These are phyloP conservation scores for Epinephelus coioides DNA, from an alignment of 2,797 vertebrate genomes.

Conservation along the genomic window DNA sequence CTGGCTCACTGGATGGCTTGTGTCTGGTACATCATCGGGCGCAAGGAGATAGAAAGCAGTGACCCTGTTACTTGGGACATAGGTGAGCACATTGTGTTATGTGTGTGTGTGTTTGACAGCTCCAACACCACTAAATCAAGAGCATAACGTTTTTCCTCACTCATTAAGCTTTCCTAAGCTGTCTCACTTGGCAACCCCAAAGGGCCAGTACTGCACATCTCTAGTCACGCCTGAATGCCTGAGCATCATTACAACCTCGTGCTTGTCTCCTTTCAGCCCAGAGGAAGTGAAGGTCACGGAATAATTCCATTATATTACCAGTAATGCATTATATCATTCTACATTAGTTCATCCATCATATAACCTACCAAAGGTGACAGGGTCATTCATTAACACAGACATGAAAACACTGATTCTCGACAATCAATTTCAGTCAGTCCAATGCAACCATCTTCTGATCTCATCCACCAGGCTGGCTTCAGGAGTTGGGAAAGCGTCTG, in stretches of 20 bases:
- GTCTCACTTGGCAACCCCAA: slow-evolving; percentile 3
- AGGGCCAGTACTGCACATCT: neutral
- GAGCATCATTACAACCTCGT: slow-evolving; percentile 31
- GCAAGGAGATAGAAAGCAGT: slow-evolving; percentile 91
- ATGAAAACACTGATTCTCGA: neutral
- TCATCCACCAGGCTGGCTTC: slow-evolving; percentile 91
- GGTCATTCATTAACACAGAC: neutral
- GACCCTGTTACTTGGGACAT: slow-evolving; percentile 95
- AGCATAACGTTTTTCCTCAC: slow-evolving; percentile 6
- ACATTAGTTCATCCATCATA: slow-evolving; percentile 20
- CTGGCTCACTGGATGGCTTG: slow-evolving; percentile 98
- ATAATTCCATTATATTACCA: slow-evolving; percentile 45
- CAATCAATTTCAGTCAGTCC: neutral
- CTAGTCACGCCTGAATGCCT: slow-evolving; percentile 18
- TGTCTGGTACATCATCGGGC: slow-evolving; percentile 96
- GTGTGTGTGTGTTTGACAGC: slow-evolving; percentile 1
- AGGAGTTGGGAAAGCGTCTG: slow-evolving; percentile 94
- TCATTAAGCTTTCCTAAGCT: slow-evolving; percentile 12
- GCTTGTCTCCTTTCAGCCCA: slow-evolving; percentile 12
- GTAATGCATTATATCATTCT: slow-evolving; percentile 26
- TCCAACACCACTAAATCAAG: neutral
- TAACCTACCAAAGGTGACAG: neutral
- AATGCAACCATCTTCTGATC: neutral
- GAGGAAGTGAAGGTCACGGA: slow-evolving; percentile 58
- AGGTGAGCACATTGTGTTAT: slow-evolving; percentile 83